Base-by-base conservation (phyloP, 2,797 vertebrate species). In the Octomys mimax region DNA sequence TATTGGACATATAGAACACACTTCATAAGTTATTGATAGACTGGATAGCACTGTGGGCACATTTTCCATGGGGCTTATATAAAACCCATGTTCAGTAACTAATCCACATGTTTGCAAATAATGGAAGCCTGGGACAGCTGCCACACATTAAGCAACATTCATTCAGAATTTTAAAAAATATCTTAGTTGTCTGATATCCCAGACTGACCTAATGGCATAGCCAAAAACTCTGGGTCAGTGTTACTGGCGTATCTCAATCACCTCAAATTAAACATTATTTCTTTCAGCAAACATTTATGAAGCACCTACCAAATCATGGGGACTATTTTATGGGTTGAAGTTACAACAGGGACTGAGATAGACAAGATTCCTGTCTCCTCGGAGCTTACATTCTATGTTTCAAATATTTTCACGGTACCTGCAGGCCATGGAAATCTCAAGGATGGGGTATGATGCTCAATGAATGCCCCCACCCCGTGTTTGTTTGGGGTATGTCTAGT, bases 231-330 rank as follows among this genome's bases (percentile, higher is more conserved):
- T 46, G 5, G 1, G n/a, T 87, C 46, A 75, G 26, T 10, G 28
- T 39, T 68, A n/a, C 49, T 61, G 42, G 2, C 6, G 1, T n/a
- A 70, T 77, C 82, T 73, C 49, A 83, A 61, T 89, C 54, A 73
- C 3, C 18, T 84, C 89, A 90, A 42, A 91, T 42, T 85, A 14
- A 59, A 79, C 26, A 36, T 52, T 80, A 21, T 77, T 64, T 57
- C 31, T 93, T 82, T 89, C 28, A 36, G n/a, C 68, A 96, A 87
- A 87, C 16, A 75, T 89, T 91, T 86, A 24, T 14, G 42, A 39
- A 93, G 81, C 66, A 57, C 28, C 33, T 89, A 62, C 13, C 68
- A 42, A 77, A 90, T 28, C 12, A 42, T 59, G 6, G 22, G n/a
- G 2, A 68, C 13, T 92, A 21, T 73, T 87, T 78, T 89, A 31